Conservation (phyloP, 2,113 vertebrate genomes). For the Kobus ellipsiprymnus region DNA sequence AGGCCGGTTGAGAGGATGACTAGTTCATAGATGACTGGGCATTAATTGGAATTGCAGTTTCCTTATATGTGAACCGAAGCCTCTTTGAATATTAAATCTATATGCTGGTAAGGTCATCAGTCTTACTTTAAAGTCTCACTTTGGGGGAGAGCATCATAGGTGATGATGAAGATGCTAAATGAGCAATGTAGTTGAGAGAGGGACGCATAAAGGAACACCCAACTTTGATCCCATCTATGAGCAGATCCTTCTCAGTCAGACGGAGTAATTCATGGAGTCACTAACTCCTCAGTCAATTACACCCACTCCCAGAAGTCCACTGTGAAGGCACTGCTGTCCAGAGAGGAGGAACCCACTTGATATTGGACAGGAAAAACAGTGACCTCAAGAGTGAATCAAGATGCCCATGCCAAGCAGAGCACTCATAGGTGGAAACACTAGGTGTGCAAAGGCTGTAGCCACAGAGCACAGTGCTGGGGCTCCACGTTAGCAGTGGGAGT, state of each 20-base stretch:
- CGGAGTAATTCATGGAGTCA: not conserved
- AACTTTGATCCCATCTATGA: not conserved
- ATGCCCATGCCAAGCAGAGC: not conserved
- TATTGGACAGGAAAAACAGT: not conserved
- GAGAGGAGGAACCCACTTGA: not conserved
- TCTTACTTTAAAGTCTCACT: not conserved
- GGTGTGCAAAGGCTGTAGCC: accelerated
- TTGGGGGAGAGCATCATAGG: not conserved
- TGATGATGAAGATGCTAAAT: not conserved
- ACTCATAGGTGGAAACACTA: not conserved
- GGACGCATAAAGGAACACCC: not conserved
- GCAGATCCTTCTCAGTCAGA: not conserved
- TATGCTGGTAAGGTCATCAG: not conserved
- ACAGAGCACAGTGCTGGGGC: not conserved
- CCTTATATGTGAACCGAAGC: slow-evolving; percentile 33
- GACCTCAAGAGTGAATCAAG: not conserved
- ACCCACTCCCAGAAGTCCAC: not conserved
- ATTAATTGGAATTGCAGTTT: not conserved
- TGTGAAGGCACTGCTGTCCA: not conserved
- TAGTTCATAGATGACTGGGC: slow-evolving; percentile 19
- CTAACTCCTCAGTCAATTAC: not conserved
- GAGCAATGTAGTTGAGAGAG: not conserved
- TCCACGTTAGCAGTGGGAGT: not conserved
- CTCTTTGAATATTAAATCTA: slow-evolving; percentile 32
- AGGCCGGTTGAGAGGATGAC: not conserved